Conservation (phyloP, 2,113 vertebrate species). For the Ibidorhyncha struthersii region DNA sequence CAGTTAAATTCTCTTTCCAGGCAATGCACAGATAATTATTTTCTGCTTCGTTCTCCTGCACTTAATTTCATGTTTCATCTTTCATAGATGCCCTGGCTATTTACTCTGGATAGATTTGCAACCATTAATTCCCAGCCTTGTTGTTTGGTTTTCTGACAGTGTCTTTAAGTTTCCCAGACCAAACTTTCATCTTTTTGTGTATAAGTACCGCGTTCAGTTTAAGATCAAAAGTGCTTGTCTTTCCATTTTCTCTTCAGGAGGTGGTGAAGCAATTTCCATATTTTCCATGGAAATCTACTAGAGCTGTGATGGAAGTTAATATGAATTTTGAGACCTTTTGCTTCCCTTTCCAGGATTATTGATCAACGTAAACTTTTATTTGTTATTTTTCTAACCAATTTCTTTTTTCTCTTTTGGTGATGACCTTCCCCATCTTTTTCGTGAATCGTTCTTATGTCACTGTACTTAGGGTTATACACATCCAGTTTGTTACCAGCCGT, state of each 20-base stretch:
- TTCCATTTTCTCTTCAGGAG: background rate
- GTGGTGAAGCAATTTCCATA: background rate
- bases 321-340: background rate
- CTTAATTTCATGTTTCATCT: background rate
- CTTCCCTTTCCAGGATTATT: background rate
- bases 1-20: background rate
- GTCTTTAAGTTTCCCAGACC: background rate
- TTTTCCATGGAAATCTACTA: background rate
- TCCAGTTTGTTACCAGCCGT: background rate
- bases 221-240: background rate
- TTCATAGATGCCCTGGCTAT: background rate
- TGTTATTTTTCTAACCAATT: background rate
- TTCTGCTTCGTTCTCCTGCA: background rate
- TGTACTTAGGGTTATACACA: background rate
- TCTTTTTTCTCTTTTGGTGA: background rate
- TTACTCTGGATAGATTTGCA: background rate
- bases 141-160: background rate
- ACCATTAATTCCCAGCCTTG: background rate
- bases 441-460: background rate
- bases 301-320: background rate
- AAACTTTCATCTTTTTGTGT: background rate
- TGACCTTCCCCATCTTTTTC: background rate
- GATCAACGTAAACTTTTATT: background rate
- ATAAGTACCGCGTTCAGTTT: background rate
- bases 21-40: background rate